phyloP scores from a whole-genome alignment of 2,888 invertebrate species.

The Callyntrura guangdongensis region DNA sequence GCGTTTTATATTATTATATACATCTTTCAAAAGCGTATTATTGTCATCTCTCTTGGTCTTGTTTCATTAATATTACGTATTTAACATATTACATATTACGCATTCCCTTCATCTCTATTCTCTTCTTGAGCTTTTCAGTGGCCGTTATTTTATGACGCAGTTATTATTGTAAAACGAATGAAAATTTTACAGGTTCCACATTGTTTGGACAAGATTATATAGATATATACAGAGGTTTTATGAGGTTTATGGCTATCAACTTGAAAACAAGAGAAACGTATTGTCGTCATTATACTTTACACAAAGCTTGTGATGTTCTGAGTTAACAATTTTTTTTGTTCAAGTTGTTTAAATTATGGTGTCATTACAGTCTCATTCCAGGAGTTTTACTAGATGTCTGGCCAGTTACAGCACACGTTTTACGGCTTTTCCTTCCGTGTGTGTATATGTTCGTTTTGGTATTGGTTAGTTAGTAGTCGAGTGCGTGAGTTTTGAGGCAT shows the following conservation, averaged over 20 bases:
- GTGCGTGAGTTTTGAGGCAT: neutral
- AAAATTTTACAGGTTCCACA: neutral
- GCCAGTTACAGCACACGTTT: neutral
- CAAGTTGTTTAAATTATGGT: constrained; percentile 33
- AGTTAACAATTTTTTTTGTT: neutral
- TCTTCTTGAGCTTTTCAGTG: neutral
- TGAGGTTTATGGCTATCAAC: neutral
- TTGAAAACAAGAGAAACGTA: neutral
- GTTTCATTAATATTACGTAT: constrained; percentile 51
- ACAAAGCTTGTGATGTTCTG: neutral
- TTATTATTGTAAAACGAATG: neutral
- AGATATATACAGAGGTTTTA: neutral
- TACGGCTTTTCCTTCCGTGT: neutral
- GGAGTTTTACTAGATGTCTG: neutral
- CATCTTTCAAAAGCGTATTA: constrained; percentile 7
- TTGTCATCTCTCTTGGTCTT: constrained; percentile 40
- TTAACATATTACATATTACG: constrained; percentile 22
- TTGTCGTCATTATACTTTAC: neutral
- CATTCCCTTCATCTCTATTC: neutral
- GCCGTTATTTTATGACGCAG: neutral
- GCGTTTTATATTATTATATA: neutral
- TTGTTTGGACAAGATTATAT: neutral
- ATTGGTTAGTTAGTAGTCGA: neutral
- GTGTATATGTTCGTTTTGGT: neutral
- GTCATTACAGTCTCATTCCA: constrained; percentile 6